Percentiles rank a stretch among this genome's conserved stretches.
phyloP scores from a whole-genome alignment of 30 jellyfish, hydroid and myxozoan species.

The Cassiopea andromeda region DNA sequence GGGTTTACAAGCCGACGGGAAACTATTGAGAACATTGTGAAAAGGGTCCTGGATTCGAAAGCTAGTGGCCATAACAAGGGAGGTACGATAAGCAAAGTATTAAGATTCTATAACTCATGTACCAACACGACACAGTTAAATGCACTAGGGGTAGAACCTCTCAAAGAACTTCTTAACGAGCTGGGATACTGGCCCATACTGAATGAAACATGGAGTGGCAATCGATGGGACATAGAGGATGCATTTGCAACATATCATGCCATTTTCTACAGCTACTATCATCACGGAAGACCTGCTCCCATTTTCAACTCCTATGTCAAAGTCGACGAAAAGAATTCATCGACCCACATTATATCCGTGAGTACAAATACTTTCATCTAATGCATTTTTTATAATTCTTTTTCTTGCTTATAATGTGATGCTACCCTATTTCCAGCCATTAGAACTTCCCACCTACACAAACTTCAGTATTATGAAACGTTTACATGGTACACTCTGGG shows the following conservation, averaged over 20 bases:
- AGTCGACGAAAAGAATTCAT: constrained; percentile 67
- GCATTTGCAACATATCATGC: constrained; percentile 30
- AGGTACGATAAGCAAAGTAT: constrained; percentile 25
- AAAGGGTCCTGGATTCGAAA: constrained; percentile 29
- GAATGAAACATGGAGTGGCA: constrained; percentile 54
- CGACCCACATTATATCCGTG: constrained; percentile 58
- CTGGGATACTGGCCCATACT: constrained; percentile 74
- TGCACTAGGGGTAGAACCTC: constrained; percentile 40
- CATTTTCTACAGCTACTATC: constrained; percentile 48
- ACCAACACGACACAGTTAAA: constrained; percentile 17
- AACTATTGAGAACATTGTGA: constrained; percentile 37
- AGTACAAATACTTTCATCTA: neutral
- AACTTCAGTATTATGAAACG: too few species aligned
- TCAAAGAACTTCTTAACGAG: constrained; percentile 1
- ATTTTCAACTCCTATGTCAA: constrained; percentile 69
- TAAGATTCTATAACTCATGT: constrained; percentile 48
- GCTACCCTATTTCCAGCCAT: too few species aligned
- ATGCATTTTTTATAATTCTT: neutral
- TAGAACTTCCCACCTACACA: too few species aligned
- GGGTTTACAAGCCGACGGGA: constrained; percentile 36
- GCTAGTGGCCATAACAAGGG: neutral
- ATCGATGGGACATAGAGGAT: constrained; percentile 44
- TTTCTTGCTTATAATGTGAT: neutral
- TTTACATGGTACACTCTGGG: too few species aligned
- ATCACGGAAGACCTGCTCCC: constrained; percentile 70